Evolutionary conservation across 1,140 invertebrate species (phyloP).

Genomic region (Ceratitis capitata): DNA sequence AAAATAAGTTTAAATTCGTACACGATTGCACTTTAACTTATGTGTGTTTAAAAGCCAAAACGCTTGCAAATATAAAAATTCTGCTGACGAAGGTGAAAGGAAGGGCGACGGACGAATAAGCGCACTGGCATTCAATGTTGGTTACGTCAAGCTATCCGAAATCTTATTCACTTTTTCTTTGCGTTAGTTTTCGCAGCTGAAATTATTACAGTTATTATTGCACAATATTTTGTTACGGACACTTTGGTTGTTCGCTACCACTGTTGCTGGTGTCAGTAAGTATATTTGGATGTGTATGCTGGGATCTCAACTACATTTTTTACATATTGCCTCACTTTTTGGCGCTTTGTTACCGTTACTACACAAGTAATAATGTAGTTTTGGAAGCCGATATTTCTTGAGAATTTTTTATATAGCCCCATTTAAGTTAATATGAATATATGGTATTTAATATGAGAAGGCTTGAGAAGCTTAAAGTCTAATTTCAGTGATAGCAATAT

Average conservation of each 20-base stretch:
- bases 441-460: no score
- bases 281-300: neutral
- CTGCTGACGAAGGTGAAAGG: no score
- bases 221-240: constrained; percentile 11
- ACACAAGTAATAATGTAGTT: no score
- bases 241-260: neutral
- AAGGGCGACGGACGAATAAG: neutral
- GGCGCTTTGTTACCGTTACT: neutral
- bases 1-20: no score
- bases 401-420: no score
- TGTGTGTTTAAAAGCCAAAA: neutral
- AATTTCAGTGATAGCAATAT: no score
- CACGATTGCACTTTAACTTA: no score
- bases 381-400: no score
- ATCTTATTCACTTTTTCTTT: no score
- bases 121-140: neutral
- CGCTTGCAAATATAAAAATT: constrained; percentile 14
- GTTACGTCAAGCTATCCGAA: neutral
- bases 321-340: neutral
- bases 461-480: no score
- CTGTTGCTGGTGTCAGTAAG: neutral
- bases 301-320: neutral
- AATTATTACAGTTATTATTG: constrained; percentile 5
- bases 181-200: no score
- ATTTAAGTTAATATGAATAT: no score